Percentiles rank a stretch among this genome's conserved stretches.
These are phyloP conservation scores for Hiodon tergisus DNA, from an alignment of 2,113 vertebrate species.

Conservation along the genomic window DNA sequence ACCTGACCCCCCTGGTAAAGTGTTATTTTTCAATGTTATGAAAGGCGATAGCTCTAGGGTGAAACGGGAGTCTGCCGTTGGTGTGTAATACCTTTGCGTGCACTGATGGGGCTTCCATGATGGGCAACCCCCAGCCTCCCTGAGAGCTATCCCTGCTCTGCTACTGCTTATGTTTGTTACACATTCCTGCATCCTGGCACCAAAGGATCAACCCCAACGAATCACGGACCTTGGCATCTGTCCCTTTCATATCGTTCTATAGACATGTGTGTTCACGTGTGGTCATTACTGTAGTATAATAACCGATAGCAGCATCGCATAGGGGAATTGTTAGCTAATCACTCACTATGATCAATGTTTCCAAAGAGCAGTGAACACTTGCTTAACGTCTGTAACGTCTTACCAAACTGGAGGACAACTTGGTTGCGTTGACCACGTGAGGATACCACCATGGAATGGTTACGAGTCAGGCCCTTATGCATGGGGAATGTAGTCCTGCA, in stretches of 20 bases:
- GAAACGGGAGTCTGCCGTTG: slow-evolving; percentile 60
- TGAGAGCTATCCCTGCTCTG: slow-evolving; percentile 43
- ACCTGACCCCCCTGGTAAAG: slow-evolving; percentile 68
- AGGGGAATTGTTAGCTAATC: not conserved
- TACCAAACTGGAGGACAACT: no score
- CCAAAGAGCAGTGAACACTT: not conserved
- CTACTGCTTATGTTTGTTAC: slow-evolving; percentile 43
- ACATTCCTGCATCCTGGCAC: slow-evolving; percentile 46
- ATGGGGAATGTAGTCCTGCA: no score
- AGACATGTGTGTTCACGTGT: not conserved
- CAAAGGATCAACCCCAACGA: slow-evolving; percentile 35
- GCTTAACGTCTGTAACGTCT: no score
- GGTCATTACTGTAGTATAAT: not conserved
- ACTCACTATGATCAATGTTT: not conserved
- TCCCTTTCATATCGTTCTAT: not conserved
- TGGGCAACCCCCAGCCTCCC: slow-evolving; percentile 49
- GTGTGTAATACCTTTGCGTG: slow-evolving; percentile 60
- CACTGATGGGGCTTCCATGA: slow-evolving; percentile 42
- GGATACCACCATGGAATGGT: no score
- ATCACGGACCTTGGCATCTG: slow-evolving; percentile 41
- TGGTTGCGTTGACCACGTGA: no score
- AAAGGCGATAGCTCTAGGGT: slow-evolving; percentile 68
- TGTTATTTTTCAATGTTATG: slow-evolving; percentile 68
- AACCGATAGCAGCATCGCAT: not conserved
- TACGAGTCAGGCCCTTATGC: no score